Conservation (phyloP, 2,797 vertebrate species). For the Scomberomorus guttatus region DNA sequence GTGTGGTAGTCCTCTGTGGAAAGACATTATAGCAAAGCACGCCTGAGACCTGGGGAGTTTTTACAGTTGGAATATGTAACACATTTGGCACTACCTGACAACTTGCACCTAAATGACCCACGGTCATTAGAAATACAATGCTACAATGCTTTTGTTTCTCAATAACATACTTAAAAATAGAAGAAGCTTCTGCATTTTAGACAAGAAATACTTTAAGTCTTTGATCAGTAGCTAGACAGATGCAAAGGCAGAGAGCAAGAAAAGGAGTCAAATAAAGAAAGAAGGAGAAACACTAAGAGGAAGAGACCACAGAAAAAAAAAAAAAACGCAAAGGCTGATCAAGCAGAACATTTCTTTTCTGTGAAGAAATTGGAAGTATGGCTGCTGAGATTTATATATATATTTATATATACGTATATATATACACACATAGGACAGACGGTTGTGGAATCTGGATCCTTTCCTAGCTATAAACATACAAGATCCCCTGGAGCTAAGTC, state of each 20-base stretch:
- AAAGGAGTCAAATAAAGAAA: neutral
- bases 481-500: constrained; percentile 49
- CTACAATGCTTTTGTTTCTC: neutral
- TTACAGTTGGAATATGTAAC: constrained; percentile 62
- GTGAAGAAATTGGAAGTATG: constrained; percentile 27
- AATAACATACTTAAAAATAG: neutral
- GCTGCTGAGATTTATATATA: constrained; percentile 6
- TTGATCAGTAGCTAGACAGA: neutral
- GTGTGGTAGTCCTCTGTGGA: constrained; percentile 25
- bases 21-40: constrained; percentile 43
- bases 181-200: neutral
- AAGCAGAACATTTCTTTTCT: constrained; percentile 40
- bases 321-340: constrained; percentile 22
- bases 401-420: neutral
- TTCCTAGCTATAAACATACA: constrained; percentile 46
- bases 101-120: constrained; percentile 36
- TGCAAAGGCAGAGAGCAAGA: neutral
- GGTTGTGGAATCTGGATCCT: constrained; percentile 36
- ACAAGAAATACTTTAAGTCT: neutral
- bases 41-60: constrained; percentile 62
- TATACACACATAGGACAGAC: constrained; percentile 20
- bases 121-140: constrained; percentile 41
- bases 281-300: neutral
- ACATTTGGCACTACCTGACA: constrained; percentile 36
- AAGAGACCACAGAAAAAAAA: neutral